Evolutionary conservation across 2,888 invertebrate species (phyloP).

Genomic region (Monochamus alternatus): DNA sequence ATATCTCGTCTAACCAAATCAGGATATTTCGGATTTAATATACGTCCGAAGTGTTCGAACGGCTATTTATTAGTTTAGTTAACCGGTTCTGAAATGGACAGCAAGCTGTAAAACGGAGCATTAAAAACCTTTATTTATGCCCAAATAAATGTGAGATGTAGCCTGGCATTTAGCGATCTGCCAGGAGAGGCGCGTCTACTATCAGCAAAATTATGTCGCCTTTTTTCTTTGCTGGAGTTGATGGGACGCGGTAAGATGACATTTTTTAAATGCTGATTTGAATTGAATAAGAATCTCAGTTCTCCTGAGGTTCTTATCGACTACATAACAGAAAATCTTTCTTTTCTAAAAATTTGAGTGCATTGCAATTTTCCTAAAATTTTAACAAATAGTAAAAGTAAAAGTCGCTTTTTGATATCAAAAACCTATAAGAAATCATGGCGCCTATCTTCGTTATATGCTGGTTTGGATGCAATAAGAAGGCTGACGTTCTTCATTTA

Average conservation of each 20-base stretch:
- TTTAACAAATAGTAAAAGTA: too few relatives aligned
- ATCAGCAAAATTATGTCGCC: conserved; percentile 14
- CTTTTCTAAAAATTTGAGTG: too few relatives aligned
- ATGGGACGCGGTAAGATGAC: neutral
- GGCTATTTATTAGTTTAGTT: conserved; percentile 58
- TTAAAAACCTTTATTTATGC: conserved; percentile 60
- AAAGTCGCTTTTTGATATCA: too few relatives aligned
- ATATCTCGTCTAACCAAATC: conserved; percentile 60
- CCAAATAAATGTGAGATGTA: conserved; percentile 61
- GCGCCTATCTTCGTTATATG: too few relatives aligned
- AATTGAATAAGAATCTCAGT: too few relatives aligned
- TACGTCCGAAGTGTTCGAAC: conserved; percentile 48
- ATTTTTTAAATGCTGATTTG: too few relatives aligned
- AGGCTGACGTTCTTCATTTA: too few relatives aligned
- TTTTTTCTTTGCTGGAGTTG: neutral
- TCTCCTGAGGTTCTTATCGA: too few relatives aligned
- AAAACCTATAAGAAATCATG: too few relatives aligned
- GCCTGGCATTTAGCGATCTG: conserved; percentile 46
- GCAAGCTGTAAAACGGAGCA: conserved; percentile 56
- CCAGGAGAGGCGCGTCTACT: conserved; percentile 35
- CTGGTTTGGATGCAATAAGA: too few relatives aligned
- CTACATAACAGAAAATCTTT: too few relatives aligned
- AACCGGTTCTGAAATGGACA: conserved; percentile 59
- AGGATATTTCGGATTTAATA: conserved; percentile 55
- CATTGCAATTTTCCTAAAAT: too few relatives aligned